A percentile compares a stretch with the other conserved stretches of the same genome.
Evolutionary conservation across 2,888 invertebrate genomes (phyloP).

Genomic region (Litoditis marina): DNA sequence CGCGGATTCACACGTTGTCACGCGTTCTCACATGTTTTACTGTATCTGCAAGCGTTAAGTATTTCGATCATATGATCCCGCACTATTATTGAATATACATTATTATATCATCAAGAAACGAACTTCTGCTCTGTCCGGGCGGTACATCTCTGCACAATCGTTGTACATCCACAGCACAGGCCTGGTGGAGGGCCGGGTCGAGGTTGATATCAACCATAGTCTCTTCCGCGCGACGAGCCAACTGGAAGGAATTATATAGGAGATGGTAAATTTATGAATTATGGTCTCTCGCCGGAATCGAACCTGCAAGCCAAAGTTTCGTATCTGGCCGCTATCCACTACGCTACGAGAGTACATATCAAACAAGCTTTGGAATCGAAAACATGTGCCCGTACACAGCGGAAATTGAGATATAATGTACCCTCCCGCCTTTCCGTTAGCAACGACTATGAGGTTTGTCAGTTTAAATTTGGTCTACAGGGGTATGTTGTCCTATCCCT

Average conservation of each 20-base stretch:
- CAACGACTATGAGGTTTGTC: too few species aligned
- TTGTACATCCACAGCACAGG: slow-evolving; percentile 77
- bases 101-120: slow-evolving; percentile 19
- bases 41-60: too few species aligned
- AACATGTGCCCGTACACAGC: too few species aligned
- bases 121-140: slow-evolving; percentile 81
- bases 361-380: too few species aligned
- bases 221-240: slow-evolving; percentile 80
- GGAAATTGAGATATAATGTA: too few species aligned
- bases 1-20: too few species aligned
- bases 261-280: neutral
- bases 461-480: too few species aligned
- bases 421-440: too few species aligned
- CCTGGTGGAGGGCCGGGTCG: slow-evolving; percentile 83
- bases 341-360: too few species aligned
- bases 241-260: slow-evolving; percentile 58
- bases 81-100: too few species aligned
- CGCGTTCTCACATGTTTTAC: too few species aligned
- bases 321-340: neutral
- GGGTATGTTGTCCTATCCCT: too few species aligned
- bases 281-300: neutral
- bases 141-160: slow-evolving; percentile 68
- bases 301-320: neutral
- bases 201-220: slow-evolving; percentile 89
- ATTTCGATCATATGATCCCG: neutral